These are phyloP conservation scores for Scaptomyza reducta DNA, from an alignment of 2,888 invertebrate species.

Conservation along the genomic window DNA sequence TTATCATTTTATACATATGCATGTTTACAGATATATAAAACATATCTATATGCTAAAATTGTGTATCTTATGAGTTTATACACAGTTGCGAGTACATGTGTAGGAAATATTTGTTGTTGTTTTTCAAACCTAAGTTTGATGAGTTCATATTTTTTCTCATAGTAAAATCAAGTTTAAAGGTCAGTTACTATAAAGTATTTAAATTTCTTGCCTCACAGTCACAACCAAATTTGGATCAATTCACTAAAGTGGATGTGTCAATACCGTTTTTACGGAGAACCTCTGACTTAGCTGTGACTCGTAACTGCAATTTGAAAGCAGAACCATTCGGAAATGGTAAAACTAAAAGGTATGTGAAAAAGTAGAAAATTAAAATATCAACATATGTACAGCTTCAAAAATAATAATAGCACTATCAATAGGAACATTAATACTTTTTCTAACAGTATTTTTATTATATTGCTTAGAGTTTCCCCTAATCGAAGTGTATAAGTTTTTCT, in stretches of 20 bases:
- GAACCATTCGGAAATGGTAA: constrained; percentile 28
- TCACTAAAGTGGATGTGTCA: constrained; percentile 64
- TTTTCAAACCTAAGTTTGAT: not conserved
- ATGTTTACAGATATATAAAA: no score
- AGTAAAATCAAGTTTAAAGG: not conserved
- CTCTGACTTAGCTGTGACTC: constrained; percentile 36
- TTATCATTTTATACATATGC: not conserved
- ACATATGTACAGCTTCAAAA: not conserved
- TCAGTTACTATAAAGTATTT: constrained; percentile 82
- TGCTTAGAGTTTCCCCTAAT: no score
- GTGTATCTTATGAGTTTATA: not conserved
- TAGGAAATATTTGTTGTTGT: not conserved
- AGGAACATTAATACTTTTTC: no score
- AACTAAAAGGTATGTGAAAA: constrained; percentile 59
- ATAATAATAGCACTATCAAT: no score
- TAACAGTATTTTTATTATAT: no score
- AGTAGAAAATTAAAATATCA: not conserved
- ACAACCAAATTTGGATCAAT: constrained; percentile 80
- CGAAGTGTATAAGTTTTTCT: no score
- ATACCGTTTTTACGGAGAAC: constrained; percentile 42
- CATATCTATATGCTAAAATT: no score
- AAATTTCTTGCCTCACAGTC: constrained; percentile 79
- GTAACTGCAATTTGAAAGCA: constrained; percentile 28
- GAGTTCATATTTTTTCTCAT: not conserved
- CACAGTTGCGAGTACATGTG: not conserved